phyloP scores from a whole-genome alignment of 2,888 invertebrate genomes.

The Phyllotreta striolata region DNA sequence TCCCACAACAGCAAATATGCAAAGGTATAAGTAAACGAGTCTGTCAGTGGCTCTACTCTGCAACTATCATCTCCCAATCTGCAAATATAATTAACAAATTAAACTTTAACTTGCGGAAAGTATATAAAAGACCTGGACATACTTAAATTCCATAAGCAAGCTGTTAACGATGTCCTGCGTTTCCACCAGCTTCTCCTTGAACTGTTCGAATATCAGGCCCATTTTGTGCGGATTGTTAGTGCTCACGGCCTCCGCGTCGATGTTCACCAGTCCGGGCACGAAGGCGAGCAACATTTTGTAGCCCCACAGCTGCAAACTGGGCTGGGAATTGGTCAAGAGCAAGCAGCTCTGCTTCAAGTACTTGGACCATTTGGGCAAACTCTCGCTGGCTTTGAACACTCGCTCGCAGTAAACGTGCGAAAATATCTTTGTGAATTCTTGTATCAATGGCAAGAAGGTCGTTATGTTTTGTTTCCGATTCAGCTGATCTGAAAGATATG shows the following conservation, averaged over 20 bases:
- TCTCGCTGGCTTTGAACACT: conserved; percentile 52
- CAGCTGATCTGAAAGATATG: conserved; percentile 44
- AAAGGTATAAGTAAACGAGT: conserved; percentile 65
- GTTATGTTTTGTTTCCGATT: conserved; percentile 36
- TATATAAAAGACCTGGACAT: conserved; percentile 40
- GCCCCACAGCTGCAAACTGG: conserved; percentile 62
- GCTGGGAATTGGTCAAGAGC: conserved; percentile 58
- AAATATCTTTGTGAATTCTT: conserved; percentile 52
- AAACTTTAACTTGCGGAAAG: background rate
- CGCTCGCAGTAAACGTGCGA: conserved; percentile 47
- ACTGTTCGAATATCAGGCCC: conserved; percentile 60
- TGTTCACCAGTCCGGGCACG: conserved; percentile 60
- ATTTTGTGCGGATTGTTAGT: conserved; percentile 60
- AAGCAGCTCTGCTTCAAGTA: conserved; percentile 58
- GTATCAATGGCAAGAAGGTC: conserved; percentile 51
- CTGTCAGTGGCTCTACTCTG: conserved; percentile 66
- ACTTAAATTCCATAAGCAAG: conserved; percentile 66
- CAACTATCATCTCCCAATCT: conserved; percentile 70
- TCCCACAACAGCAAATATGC: conserved; percentile 80
- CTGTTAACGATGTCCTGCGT: conserved; percentile 64
- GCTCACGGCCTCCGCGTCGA: conserved; percentile 60
- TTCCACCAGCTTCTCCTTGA: conserved; percentile 56
- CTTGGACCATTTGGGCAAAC: conserved; percentile 56
- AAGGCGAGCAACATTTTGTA: conserved; percentile 61
- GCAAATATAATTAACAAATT: conserved; percentile 31